Conservation (phyloP, 2,888 invertebrate species). For the Dryococelus australis region DNA sequence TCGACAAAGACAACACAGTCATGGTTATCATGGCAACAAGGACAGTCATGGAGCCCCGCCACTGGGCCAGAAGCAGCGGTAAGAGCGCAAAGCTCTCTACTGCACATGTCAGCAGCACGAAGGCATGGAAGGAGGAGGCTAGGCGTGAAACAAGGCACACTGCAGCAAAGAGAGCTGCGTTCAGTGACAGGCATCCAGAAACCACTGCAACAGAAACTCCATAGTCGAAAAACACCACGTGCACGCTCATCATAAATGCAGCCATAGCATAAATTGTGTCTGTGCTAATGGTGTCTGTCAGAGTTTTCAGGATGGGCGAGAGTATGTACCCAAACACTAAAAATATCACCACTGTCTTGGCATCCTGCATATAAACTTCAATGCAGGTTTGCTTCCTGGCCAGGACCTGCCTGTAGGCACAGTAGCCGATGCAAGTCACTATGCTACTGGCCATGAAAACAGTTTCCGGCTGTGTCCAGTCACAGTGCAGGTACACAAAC, state of each 20-base stretch:
- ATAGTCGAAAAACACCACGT: slow-evolving; percentile 93
- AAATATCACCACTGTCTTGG: slow-evolving; percentile 82
- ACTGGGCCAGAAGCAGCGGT: slow-evolving; percentile 76
- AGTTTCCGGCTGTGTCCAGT: slow-evolving; percentile 69
- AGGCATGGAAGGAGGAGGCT: slow-evolving; percentile 84
- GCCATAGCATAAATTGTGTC: slow-evolving; percentile 97
- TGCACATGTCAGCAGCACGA: slow-evolving; percentile 87
- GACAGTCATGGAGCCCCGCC: slow-evolving; percentile 66
- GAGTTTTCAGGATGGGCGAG: slow-evolving; percentile 90
- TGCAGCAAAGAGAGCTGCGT: slow-evolving; percentile 93
- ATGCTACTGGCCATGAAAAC: slow-evolving; percentile 67
- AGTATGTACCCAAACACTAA: slow-evolving; percentile 86
- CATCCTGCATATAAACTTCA: slow-evolving; percentile 63
- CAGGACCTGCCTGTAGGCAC: slow-evolving; percentile 59
- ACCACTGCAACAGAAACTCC: slow-evolving; percentile 87
- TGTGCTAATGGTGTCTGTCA: slow-evolving; percentile 96
- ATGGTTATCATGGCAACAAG: slow-evolving; percentile 62
- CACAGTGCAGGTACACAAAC: slow-evolving; percentile 76
- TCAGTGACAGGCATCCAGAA: slow-evolving; percentile 89
- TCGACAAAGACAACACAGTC: slow-evolving; percentile 57
- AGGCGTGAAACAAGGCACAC: slow-evolving; percentile 94
- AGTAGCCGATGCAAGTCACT: slow-evolving; percentile 69
- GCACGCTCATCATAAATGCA: slow-evolving; percentile 83
- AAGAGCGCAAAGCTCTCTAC: slow-evolving; percentile 89
- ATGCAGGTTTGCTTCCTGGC: slow-evolving; percentile 23